Evolutionary conservation across 2,888 invertebrate species (phyloP).

Genomic region (Lutraria lutraria): DNA sequence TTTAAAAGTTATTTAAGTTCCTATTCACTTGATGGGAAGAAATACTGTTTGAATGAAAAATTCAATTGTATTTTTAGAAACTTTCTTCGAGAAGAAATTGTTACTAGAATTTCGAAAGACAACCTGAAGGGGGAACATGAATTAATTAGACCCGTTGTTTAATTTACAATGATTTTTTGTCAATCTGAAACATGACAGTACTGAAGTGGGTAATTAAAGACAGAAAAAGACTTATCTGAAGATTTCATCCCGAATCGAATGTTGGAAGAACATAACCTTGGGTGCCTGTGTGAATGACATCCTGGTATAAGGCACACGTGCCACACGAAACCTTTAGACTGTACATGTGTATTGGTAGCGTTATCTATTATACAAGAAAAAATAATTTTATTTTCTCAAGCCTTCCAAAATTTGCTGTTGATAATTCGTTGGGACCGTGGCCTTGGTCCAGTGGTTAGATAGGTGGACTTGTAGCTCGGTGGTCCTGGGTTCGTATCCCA

Average conservation of each 20-base stretch:
- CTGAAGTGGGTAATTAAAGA: not conserved
- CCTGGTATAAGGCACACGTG: no score
- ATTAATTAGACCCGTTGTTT: not conserved
- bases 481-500: no score
- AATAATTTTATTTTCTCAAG: no score
- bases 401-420: no score
- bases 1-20: not conserved
- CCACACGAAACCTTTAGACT: no score
- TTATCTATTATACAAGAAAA: no score
- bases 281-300: no score
- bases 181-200: not conserved
- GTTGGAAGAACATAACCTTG: not conserved
- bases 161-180: not conserved
- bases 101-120: not conserved
- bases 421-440: no score
- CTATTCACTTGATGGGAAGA: not conserved
- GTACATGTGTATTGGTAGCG: no score
- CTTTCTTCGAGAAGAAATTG: not conserved
- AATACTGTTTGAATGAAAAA: not conserved
- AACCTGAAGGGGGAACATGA: not conserved
- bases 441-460: no score
- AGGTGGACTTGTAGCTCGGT: no score
- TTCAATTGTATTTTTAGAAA: not conserved
- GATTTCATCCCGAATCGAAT: not conserved
- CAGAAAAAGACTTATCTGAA: not conserved